Base-by-base conservation (phyloP, 1,140 invertebrate species). In the Drosophila hydei region DNA sequence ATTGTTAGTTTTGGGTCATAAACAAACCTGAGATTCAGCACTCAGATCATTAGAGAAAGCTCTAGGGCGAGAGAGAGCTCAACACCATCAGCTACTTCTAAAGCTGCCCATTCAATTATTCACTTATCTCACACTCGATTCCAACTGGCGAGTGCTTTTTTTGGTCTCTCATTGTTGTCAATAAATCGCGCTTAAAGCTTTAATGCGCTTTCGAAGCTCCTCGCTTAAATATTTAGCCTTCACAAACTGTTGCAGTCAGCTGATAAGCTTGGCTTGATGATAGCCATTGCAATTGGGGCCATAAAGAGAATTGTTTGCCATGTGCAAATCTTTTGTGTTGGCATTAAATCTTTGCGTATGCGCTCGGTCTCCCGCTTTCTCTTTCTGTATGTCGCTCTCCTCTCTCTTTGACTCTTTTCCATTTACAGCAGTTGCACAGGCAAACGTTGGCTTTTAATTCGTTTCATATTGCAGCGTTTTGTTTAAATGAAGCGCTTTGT, bases 391-490 rank as follows among this genome's bases (percentile, higher is more conserved):
- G n/a, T n/a, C 36, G 3, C 36, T 19, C 62, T 4, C 27, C 5
- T 42, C 14, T 42, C 2, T 42, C 5, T 16, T 3, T 42, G 8
- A 16, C 38, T 6, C 7, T 14, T 40, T 16, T 16, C n/a, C 14
- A 16, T 16, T 42, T 16, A 42, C 38, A 42, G 12, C 58, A 48
- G 38, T 62, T 25, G 9, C 59, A 54, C 59, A 38, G 27, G 11
- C 21, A 42, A 27, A 42, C 52, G 52, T 27, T 87, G 77, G 74
- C 63, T 81, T 88, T 81, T 88, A 87, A 87, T 87, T 88, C 75
- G 83, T 81, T 81, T 87, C 74, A 75, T 81, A 88, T 88, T 81
- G 81, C 75, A 72, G 70, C 77, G 77, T 88, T 87, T 87, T 87
- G 83, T 87, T 88, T 75, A 87, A 88, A 88, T 75, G 71, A 64